phyloP scores from a whole-genome alignment of 2,113 vertebrate species.

The Cryptotis parvus region DNA sequence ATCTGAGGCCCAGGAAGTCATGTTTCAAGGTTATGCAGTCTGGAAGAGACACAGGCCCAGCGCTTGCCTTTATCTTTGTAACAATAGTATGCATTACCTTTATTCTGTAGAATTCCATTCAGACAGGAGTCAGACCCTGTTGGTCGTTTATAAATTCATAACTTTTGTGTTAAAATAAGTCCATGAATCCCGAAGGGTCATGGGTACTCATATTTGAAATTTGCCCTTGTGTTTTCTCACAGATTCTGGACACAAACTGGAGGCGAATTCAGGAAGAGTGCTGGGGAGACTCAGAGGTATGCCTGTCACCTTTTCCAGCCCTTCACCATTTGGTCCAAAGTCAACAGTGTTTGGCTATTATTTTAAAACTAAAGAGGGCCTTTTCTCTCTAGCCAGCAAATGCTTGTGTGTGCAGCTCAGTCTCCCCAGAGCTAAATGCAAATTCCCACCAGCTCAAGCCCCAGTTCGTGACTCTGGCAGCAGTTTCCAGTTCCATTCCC shows the following conservation, averaged over 20 bases:
- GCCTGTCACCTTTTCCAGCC: slow-evolving; percentile 64
- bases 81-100: neutral
- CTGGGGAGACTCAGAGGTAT: slow-evolving; percentile 95
- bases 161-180: slow-evolving; percentile 52
- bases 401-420: neutral
- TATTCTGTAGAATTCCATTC: neutral
- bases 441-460: neutral
- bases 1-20: slow-evolving; percentile 30
- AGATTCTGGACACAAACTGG: slow-evolving; percentile 92
- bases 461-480: neutral
- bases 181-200: neutral
- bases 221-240: slow-evolving; percentile 85
- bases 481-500: neutral
- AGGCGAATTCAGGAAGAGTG: slow-evolving; percentile 92
- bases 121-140: neutral
- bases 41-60: neutral
- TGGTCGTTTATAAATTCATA: slow-evolving; percentile 1
- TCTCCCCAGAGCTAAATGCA: neutral
- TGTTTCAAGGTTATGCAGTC: neutral
- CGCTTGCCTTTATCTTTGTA: neutral
- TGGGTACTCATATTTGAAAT: slow-evolving; percentile 74
- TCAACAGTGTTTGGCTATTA: slow-evolving; percentile 29
- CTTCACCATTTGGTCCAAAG: slow-evolving; percentile 48
- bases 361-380: slow-evolving; percentile 60
- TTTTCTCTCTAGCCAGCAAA: slow-evolving; percentile 38